These are phyloP conservation scores for Manduca sexta DNA, from an alignment of 1,140 invertebrate species.

Conservation along the genomic window DNA sequence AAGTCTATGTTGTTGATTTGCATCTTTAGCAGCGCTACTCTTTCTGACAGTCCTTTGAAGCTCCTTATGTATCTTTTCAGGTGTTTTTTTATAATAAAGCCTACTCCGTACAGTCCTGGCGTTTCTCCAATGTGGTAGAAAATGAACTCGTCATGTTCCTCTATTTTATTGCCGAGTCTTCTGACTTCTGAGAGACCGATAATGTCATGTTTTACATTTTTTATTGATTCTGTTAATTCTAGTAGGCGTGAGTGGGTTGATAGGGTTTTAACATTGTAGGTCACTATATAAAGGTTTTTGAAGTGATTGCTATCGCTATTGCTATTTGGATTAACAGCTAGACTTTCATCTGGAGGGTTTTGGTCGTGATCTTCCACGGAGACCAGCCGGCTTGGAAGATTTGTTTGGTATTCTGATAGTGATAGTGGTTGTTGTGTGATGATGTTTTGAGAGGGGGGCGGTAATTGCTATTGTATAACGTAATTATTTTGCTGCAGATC, in stretches of 20 bases:
- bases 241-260: slow-evolving; percentile 11
- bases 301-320: slow-evolving; percentile 4
- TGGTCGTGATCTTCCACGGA: slow-evolving; percentile 14
- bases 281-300: slow-evolving; percentile 2
- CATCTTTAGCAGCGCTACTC: slow-evolving; percentile 17
- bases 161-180: slow-evolving; percentile 4
- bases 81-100: slow-evolving; percentile 5
- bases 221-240: slow-evolving; percentile 9
- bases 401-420: too few species aligned
- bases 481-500: slow-evolving; percentile 2
- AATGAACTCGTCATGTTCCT: slow-evolving; percentile 6
- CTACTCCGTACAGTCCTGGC: slow-evolving; percentile 5
- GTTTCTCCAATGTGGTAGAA: slow-evolving; percentile 8
- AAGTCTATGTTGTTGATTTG: slow-evolving; percentile 11
- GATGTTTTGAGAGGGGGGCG: slow-evolving; percentile 10
- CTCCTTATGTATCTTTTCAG: slow-evolving; percentile 8
- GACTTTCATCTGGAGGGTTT: slow-evolving; percentile 9
- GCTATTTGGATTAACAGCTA: slow-evolving; percentile 4
- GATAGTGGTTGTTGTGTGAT: slow-evolving; percentile 8
- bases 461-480: slow-evolving; percentile 8
- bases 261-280: slow-evolving; percentile 15
- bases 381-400: slow-evolving; percentile 18
- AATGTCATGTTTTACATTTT: slow-evolving; percentile 8
- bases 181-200: slow-evolving; percentile 6
- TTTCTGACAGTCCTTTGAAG: slow-evolving; percentile 17